Evolutionary conservation across 1,140 invertebrate species (phyloP), one percentile per base, ranked within the genome.

Genomic region (Olivierus martensii): DNA sequence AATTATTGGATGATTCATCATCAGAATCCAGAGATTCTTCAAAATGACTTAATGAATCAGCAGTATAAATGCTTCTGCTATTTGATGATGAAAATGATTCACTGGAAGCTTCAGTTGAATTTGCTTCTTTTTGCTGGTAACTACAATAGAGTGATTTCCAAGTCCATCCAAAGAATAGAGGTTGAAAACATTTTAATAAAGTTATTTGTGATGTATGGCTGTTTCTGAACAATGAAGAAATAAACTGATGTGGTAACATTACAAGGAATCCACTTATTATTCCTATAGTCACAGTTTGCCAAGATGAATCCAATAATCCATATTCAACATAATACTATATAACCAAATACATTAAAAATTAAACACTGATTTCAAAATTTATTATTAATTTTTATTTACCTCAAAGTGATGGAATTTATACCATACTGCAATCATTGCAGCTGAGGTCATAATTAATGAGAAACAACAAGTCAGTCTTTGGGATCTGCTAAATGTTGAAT

Each of bases 391-490:
- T 44, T 21, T 46, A 28, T 3, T 22, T 46, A 46, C 18, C 14
- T 28, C 14, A n/a, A 46, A n/a, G 11, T 46, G 14, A 21, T 14
- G 21, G 15, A 9, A 46, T 28, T 28, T 46, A 19, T 3, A 22
- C n/a, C 21, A 46, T 12, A 46, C 11, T 6, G n/a, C 3, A 28
- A 14, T 28, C 15, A 28, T n/a, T 46, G 19, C 15, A 21, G 53
- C 48, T 14, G 28, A 50, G 12, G 50, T 50, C 5, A 55, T 14
- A 6, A 18, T 37, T 17, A 51, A 55, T 18, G 43, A 35, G 3
- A 55, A 36, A 21, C 53, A 55, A 38, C 53, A 55, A 10, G 43
- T 50, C 15, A 55, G 15, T 41, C 53, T 50, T 17, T 55, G 53
- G 17, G 39, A 18, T 19, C 48, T 43, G 19, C 48, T 50, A 15